Base-by-base conservation (phyloP, 1,140 invertebrate species). In the Mylabris phalerata region DNA sequence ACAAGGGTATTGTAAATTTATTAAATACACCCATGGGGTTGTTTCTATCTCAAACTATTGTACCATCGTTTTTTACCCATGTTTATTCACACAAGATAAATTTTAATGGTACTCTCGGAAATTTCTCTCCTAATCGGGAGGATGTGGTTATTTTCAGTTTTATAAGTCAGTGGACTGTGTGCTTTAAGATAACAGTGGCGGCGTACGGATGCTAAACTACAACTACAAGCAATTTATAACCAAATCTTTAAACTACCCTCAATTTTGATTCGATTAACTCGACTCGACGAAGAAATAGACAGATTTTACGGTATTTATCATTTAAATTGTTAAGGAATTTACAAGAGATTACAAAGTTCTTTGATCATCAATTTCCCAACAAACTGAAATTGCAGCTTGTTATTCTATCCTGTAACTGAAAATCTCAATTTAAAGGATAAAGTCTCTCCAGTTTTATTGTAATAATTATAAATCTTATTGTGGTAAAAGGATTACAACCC, bases 1-100 rank as follows among this genome's bases (percentile, higher is more conserved):
- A 48, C 50, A 44, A 52, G 58, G 7, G 59, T 50, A 57, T 51
- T 43, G 60, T 62, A 57, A 65, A 65, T 63, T 65, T 65, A 60
- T 63, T 63, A 65, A 65, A 60, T 48, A 42, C 58, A 48, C 63
- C 63, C 61, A 5, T 32, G 61, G 61, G 63, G 27, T 40, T 59
- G 49, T 54, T 59, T 59, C 32, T 32, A 32, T 32, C 32, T 32
- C 4, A 5, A 32, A 32, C 32, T 32, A 32, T 32, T 7, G 1
- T 19, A 19, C 19, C 19, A 19, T 32, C 32, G 4, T 32, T 32
- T 32, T 32, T 4, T 2, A 3, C 32, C 32, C 7, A 32, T 32
- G 4, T 32, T 32, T 32, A 32, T 32, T 32, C 32, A 32, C 32
- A 32, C 32, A 24, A 11, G 19, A 44, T 44, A 44, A 11, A 11